Conservation (phyloP, 2,888 invertebrate genomes). For the Acanthosepion pharaonis region DNA sequence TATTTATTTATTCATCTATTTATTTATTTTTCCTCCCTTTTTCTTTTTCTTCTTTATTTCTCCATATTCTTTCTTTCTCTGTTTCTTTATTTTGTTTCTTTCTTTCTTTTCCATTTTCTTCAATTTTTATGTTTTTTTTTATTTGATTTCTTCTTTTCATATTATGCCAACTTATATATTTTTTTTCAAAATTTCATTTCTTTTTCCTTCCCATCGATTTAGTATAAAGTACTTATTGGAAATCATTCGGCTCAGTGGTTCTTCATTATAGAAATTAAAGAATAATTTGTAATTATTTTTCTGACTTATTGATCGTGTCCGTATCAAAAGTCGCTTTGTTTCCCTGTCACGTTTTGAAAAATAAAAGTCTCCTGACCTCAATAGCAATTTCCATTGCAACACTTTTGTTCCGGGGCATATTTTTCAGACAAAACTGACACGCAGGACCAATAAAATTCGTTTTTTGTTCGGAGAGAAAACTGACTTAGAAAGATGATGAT, state of each 20-base stretch:
- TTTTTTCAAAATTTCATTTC: background rate
- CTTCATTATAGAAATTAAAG: slow-evolving; percentile 13
- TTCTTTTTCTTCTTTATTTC: no score
- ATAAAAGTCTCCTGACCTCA: background rate
- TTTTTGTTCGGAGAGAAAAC: background rate
- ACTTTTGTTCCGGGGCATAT: background rate
- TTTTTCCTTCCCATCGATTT: background rate
- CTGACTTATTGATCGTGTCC: background rate
- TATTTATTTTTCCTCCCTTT: no score
- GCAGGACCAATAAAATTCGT: background rate
- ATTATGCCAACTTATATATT: background rate
- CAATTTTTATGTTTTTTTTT: no score
- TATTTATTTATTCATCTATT: no score
- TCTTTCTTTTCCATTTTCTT: no score
- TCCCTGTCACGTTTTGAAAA: background rate
- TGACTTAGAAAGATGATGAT: no score
- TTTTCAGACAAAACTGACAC: background rate
- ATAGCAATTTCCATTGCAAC: background rate
- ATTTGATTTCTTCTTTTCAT: background rate
- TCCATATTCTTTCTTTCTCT: no score
- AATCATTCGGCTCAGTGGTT: background rate
- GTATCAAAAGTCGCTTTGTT: background rate
- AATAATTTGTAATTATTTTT: background rate
- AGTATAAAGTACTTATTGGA: background rate
- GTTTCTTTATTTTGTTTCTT: no score